phyloP scores from a whole-genome alignment of 1,140 invertebrate genomes.

The Galleria mellonella region DNA sequence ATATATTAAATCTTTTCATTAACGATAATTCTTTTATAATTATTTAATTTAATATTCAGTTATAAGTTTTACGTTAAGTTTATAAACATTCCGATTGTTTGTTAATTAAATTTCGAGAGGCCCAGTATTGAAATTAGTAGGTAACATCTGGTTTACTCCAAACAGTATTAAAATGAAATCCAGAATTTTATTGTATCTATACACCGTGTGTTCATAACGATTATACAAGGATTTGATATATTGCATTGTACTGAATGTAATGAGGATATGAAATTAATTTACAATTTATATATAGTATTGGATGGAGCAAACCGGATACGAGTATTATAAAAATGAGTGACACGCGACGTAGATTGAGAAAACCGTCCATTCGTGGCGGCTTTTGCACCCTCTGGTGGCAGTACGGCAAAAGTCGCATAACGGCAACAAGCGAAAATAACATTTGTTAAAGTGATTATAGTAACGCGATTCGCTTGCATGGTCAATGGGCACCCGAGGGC shows the following conservation, averaged over 20 bases:
- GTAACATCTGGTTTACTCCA: constrained; percentile 10
- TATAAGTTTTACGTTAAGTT: background rate
- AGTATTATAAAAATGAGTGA: constrained; percentile 36
- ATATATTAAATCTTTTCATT: background rate
- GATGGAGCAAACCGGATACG: constrained; percentile 25
- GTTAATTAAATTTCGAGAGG: constrained; percentile 12
- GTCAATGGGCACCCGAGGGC: constrained; percentile 51
- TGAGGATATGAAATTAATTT: too few relatives aligned
- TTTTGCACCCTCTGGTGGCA: constrained; percentile 62
- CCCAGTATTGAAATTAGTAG: constrained; percentile 12
- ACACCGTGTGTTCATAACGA: too few relatives aligned
- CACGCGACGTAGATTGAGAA: constrained; percentile 61
- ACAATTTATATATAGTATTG: background rate
- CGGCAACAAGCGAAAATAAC: constrained; percentile 31
- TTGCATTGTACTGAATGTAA: too few relatives aligned
- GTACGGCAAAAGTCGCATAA: constrained; percentile 46
- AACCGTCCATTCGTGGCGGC: constrained; percentile 70
- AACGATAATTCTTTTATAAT: background rate
- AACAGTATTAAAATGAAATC: background rate
- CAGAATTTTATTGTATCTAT: too few relatives aligned
- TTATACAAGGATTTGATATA: too few relatives aligned
- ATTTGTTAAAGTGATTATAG: constrained; percentile 22
- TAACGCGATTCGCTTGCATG: constrained; percentile 38
- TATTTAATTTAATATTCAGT: background rate
- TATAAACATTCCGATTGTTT: constrained; percentile 2